A percentile compares a stretch with the other conserved stretches of the same genome.
phyloP scores from a whole-genome alignment of 2,888 invertebrate species.

The Epirrita christyi region DNA sequence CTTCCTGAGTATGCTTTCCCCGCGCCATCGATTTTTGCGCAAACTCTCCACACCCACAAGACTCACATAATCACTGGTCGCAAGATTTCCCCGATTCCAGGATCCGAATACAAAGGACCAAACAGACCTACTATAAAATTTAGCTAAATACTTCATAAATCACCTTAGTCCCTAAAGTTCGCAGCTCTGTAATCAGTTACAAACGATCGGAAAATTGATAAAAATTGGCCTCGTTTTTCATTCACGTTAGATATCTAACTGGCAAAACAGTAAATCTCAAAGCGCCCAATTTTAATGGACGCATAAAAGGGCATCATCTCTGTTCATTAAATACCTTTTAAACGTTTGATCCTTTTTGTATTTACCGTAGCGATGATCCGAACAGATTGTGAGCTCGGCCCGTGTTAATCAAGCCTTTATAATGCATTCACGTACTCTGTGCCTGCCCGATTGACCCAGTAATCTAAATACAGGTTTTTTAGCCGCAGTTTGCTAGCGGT shows the following conservation, averaged over 20 bases:
- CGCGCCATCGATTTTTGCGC: no score
- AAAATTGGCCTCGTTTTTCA: constrained; percentile 63
- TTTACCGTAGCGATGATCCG: constrained; percentile 76
- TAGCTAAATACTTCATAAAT: constrained; percentile 28
- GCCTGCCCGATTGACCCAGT: constrained; percentile 36
- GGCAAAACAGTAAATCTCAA: constrained; percentile 73
- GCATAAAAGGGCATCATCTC: constrained; percentile 79
- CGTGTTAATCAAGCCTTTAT: constrained; percentile 70
- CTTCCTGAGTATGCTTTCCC: no score
- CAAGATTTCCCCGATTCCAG: no score
- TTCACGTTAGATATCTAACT: constrained; percentile 64
- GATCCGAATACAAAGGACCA: no score
- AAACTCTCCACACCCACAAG: no score
- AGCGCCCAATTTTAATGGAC: constrained; percentile 80
- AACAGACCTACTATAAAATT: no score
- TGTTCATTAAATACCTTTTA: constrained; percentile 84
- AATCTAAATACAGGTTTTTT: constrained; percentile 9
- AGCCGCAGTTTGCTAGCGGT: not conserved
- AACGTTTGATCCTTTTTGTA: constrained; percentile 84
- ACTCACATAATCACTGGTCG: no score
- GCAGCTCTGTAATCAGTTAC: constrained; percentile 58
- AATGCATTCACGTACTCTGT: constrained; percentile 41
- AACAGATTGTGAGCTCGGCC: constrained; percentile 64
- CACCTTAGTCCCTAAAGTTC: constrained; percentile 31
- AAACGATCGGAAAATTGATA: constrained; percentile 71